Evolutionary conservation across 2,113 vertebrate species (phyloP).

Genomic region (Micromys minutus): DNA sequence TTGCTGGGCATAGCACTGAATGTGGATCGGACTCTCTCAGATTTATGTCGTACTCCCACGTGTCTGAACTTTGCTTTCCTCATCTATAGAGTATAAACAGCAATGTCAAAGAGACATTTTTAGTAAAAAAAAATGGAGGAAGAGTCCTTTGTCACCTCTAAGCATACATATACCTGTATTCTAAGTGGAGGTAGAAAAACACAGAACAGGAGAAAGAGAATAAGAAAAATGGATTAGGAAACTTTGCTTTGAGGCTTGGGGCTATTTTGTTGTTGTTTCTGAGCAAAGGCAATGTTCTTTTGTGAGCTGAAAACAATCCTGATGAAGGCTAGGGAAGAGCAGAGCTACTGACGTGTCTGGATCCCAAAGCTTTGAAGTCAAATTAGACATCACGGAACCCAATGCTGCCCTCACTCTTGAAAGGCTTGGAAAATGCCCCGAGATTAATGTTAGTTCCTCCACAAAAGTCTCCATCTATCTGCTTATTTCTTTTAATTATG

Average conservation of each 20-base stretch:
- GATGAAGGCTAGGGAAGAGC: slow-evolving; percentile 72
- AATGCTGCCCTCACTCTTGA: slow-evolving; percentile 50
- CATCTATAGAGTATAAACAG: neutral
- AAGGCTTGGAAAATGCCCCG: slow-evolving; percentile 57
- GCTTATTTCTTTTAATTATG: slow-evolving; percentile 67
- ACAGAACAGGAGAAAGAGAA: slow-evolving; percentile 46
- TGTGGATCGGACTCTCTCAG: neutral
- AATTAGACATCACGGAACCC: slow-evolving; percentile 57
- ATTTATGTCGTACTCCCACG: neutral
- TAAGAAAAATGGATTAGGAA: slow-evolving; percentile 65
- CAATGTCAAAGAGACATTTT: slow-evolving; percentile 55
- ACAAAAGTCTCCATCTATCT: slow-evolving; percentile 34
- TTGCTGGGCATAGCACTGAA: neutral
- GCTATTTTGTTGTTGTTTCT: slow-evolving; percentile 68
- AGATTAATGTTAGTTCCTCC: slow-evolving; percentile 39
- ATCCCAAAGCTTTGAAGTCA: slow-evolving; percentile 77
- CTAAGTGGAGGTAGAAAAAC: slow-evolving; percentile 51
- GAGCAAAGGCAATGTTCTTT: slow-evolving; percentile 74
- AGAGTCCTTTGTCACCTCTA: slow-evolving; percentile 39
- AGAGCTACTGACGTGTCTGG: slow-evolving; percentile 33
- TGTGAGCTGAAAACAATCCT: slow-evolving; percentile 68
- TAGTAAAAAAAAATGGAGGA: slow-evolving; percentile 47
- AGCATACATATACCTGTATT: neutral
- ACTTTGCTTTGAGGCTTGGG: slow-evolving; percentile 76
- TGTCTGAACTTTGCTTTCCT: neutral